phyloP scores from a whole-genome alignment of 2,888 invertebrate genomes.

The Seladonia tumulorum region DNA sequence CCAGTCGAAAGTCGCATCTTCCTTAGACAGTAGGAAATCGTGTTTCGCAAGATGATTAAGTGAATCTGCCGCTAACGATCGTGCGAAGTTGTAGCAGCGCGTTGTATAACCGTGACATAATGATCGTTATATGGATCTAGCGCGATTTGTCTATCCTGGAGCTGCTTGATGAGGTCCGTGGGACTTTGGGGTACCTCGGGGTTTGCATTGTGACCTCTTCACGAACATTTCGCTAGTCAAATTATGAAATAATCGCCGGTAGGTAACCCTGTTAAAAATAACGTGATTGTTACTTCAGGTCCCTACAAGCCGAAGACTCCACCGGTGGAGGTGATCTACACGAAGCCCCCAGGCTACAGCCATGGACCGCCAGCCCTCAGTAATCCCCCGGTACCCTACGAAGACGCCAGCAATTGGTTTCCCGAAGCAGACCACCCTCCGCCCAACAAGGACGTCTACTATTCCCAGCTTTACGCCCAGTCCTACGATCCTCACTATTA shows the following conservation, averaged over 20 bases:
- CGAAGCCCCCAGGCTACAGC: constrained; percentile 75
- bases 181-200: background rate
- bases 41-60: constrained; percentile 6
- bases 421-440: constrained; percentile 70
- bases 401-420: constrained; percentile 75
- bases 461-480: constrained; percentile 80
- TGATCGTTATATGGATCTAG: background rate
- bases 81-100: background rate
- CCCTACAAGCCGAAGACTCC: constrained; percentile 61
- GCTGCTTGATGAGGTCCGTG: background rate
- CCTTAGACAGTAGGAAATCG: background rate
- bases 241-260: background rate
- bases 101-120: background rate
- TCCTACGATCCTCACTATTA: constrained; percentile 82
- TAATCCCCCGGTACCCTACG: constrained; percentile 70
- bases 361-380: constrained; percentile 56
- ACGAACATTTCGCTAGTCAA: too few species aligned
- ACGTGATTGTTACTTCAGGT: background rate
- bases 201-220: background rate
- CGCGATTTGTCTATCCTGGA: background rate
- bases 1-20: constrained; percentile 7
- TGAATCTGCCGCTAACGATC: constrained; percentile 13
- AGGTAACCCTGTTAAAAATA: background rate
- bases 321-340: constrained; percentile 78
- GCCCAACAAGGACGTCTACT: constrained; percentile 74